phyloP scores from a whole-genome alignment of 2,797 vertebrate genomes.

The Clangula hyemalis region DNA sequence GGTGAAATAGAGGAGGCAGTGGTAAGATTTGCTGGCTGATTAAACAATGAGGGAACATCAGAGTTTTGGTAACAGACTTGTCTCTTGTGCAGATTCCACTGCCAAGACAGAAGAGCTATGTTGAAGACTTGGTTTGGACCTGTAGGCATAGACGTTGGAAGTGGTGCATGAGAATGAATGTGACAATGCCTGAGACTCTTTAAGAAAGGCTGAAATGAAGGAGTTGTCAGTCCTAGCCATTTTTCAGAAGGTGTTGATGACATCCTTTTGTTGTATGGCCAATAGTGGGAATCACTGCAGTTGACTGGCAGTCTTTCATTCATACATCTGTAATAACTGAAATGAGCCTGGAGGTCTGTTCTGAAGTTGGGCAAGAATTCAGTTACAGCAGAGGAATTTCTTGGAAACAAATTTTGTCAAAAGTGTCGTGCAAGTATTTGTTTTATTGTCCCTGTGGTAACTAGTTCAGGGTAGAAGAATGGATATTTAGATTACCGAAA shows the following conservation, averaged over 20 bases:
- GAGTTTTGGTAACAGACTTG: background rate
- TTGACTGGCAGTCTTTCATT: background rate
- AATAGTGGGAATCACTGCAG: background rate
- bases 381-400: background rate
- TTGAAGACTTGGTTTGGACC: background rate
- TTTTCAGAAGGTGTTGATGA: background rate
- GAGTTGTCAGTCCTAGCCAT: background rate
- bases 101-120: background rate
- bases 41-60: background rate
- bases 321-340: background rate
- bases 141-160: background rate
- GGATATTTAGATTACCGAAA: background rate
- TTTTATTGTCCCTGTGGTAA: background rate
- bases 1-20: background rate
- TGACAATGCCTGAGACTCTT: background rate
- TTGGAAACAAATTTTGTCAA: background rate
- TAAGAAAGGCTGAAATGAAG: background rate
- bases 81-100: background rate
- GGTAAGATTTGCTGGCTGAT: background rate
- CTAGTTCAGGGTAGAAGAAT: background rate
- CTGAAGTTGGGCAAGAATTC: background rate
- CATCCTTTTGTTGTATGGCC: background rate
- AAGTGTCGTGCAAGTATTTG: background rate
- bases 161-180: accelerated
- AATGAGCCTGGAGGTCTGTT: background rate